Evolutionary conservation across 2,113 vertebrate species (phyloP).

Genomic region (Buteo buteo): DNA sequence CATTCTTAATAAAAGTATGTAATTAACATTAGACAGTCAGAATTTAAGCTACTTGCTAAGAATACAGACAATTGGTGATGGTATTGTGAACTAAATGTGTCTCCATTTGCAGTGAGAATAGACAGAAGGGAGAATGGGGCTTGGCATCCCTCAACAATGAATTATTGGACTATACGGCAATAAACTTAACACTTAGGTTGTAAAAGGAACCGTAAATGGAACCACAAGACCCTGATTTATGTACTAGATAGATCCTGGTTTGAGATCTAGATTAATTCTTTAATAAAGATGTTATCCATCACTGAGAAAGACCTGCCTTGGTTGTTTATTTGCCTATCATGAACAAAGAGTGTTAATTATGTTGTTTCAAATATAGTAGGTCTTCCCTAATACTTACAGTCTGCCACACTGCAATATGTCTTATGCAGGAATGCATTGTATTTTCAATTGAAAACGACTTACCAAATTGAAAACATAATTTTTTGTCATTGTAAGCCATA

Average conservation of each 20-base stretch:
- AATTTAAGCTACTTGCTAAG: neutral
- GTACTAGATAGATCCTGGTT: constrained; percentile 9
- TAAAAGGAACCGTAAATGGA: constrained; percentile 62
- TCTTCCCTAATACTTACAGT: constrained; percentile 33
- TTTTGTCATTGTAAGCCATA: neutral
- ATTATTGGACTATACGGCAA: constrained; percentile 46
- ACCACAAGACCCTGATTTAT: constrained; percentile 66
- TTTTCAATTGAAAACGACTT: constrained; percentile 26
- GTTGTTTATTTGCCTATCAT: constrained; percentile 58
- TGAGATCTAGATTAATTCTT: constrained; percentile 56
- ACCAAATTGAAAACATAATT: constrained; percentile 49
- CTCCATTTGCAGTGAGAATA: neutral
- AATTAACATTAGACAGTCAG: neutral
- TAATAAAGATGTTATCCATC: constrained; percentile 57
- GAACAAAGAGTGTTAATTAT: constrained; percentile 55
- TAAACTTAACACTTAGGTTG: constrained; percentile 66
- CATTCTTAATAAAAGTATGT: neutral
- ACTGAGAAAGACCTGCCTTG: constrained; percentile 23
- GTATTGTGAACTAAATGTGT: neutral
- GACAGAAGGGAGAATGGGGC: neutral
- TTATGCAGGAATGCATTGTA: constrained; percentile 4
- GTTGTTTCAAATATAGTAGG: constrained; percentile 32
- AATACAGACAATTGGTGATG: neutral
- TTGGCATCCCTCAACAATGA: constrained; percentile 5
- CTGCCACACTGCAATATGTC: constrained; percentile 21